phyloP scores from a whole-genome alignment of 2,113 vertebrate genomes.

The Connochaetes taurinus region DNA sequence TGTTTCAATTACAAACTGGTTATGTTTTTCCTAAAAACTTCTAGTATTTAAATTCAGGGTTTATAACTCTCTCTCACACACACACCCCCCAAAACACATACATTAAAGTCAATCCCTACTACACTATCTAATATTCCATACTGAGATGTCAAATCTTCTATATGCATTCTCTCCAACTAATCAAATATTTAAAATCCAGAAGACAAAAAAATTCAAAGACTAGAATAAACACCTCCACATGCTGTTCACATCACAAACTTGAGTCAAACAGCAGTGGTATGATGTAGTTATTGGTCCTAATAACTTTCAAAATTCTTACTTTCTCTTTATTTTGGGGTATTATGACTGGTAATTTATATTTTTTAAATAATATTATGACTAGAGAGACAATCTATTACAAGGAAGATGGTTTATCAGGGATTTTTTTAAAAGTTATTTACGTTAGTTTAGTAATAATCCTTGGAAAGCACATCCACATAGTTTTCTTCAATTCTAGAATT shows the following conservation, averaged over 20 bases:
- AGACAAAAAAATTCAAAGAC: background rate
- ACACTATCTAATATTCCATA: background rate
- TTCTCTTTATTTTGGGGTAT: background rate
- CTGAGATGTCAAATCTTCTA: background rate
- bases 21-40: conserved; percentile 46
- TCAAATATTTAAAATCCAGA: conserved; percentile 25
- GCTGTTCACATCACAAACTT: conserved; percentile 6
- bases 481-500: background rate
- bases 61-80: background rate
- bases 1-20: conserved; percentile 57
- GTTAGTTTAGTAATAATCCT: conserved; percentile 23
- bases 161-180: conserved; percentile 29
- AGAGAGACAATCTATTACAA: background rate
- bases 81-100: background rate
- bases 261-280: background rate
- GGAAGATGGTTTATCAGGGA: background rate
- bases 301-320: conserved; percentile 17
- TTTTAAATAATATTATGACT: background rate
- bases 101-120: background rate
- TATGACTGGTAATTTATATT: background rate
- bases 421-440: background rate
- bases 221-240: conserved; percentile 8
- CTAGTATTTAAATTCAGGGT: conserved; percentile 3
- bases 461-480: background rate
- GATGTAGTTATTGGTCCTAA: background rate